phyloP scores from a whole-genome alignment of 2,888 invertebrate species.

The Philhelius pedissequus region DNA sequence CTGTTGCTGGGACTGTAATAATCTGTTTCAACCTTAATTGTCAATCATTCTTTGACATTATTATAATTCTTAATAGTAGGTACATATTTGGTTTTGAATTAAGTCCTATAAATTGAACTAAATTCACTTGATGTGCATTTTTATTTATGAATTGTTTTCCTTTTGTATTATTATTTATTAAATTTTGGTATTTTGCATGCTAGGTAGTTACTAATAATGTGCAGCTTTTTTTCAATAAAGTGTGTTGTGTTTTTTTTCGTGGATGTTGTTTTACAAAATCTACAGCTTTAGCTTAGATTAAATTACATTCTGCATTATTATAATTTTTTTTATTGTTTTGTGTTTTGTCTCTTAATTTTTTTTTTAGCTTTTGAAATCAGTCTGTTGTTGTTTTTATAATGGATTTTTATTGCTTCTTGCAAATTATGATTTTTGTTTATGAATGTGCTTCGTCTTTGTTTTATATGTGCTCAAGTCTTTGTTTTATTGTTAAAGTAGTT shows the following conservation, averaged over 20 bases:
- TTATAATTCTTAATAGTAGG: background rate
- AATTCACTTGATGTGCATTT: background rate
- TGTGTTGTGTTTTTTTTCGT: conserved; percentile 21
- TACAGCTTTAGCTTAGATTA: conserved; percentile 46
- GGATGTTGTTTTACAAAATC: conserved; percentile 66
- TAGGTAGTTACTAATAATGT: conserved; percentile 36
- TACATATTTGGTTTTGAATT: background rate
- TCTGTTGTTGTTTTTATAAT: conserved; percentile 54
- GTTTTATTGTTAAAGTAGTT: conserved; percentile 47
- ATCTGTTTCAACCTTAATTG: no score
- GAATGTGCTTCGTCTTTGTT: conserved; percentile 2
- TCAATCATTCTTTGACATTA: no score
- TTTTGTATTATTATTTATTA: background rate
- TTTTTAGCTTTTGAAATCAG: conserved; percentile 46
- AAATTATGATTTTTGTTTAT: conserved; percentile 13
- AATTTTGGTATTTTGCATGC: conserved; percentile 58
- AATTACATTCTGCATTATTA: conserved; percentile 18
- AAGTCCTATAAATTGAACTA: background rate
- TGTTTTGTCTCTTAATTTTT: background rate
- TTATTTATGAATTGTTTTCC: background rate
- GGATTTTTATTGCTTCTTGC: conserved; percentile 36
- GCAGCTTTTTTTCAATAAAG: background rate
- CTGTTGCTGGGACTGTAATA: no score
- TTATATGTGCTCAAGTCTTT: conserved; percentile 48
- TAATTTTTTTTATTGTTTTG: background rate